Evolutionary conservation across 2,888 invertebrate species (phyloP), one percentile per base, ranked within the genome.

Genomic region (Coenonympha arcania): DNA sequence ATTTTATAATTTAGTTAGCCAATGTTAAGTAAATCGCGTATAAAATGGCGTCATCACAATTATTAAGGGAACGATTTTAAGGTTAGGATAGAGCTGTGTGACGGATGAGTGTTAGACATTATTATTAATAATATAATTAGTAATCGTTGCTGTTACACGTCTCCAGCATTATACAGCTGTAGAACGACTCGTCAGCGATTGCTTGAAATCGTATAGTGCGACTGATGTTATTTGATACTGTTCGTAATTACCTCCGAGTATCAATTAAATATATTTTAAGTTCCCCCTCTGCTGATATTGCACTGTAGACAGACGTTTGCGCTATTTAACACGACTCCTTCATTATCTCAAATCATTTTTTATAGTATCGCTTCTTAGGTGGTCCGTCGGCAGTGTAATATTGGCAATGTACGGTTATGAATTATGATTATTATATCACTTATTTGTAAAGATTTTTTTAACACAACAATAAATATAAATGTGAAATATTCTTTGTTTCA

Each of bases 401-500:
- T 71, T 70, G 72, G 71, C 59, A 60, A 53, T 71, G 71, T 78
- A 79, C 69, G 75, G 73, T 79, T 82, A 83, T 39, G 22, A 39
- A 73, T 79, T 82, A 83, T 39, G 22, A 39, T 78, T 71, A 76
- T 78, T 78, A 79, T 80, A 82, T 83, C 85, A 85, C 84, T 80
- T 82, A 85, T 79, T 82, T 85, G 83, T 85, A 85, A 80, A 84
- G 77, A 76, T 78, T 81, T 85, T 79, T 84, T 85, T 84, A 85
- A 85, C 82, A 84, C 84, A 83, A 82, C 80, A 85, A 79, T 85
- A 85, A 84, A 84, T 80, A 82, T 85, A 80, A 84, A 80, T 86
- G 85, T 84, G 83, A 81, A 80, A 81, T 78, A 77, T 57, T 28
- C 61, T 64, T 76, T 65, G 76, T 83, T 84, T 83, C 68, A 62